Conservation (phyloP, 2,888 invertebrate genomes). For the Psococerastis gibbosa region DNA sequence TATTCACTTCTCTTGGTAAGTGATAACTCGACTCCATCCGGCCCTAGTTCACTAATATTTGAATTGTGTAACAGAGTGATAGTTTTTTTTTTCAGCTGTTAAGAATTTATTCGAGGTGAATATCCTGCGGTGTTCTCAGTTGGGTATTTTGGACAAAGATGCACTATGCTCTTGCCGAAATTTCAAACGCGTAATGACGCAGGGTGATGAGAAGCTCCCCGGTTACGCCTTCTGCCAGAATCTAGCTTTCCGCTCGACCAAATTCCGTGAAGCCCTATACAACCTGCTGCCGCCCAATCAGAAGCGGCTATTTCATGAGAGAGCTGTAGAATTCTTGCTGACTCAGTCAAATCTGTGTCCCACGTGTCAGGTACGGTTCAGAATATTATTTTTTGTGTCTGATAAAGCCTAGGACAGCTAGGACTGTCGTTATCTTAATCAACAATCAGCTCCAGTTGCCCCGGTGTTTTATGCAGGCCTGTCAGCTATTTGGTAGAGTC, state of each 20-base stretch:
- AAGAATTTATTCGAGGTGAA: conserved; percentile 21
- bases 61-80: too few relatives aligned
- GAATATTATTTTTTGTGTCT: too few relatives aligned
- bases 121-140: conserved; percentile 16
- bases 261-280: conserved; percentile 32
- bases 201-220: conserved; percentile 23
- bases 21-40: too few relatives aligned
- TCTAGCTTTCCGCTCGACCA: conserved; percentile 33
- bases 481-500: background rate
- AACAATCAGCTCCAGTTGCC: too few relatives aligned
- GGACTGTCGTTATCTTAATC: too few relatives aligned
- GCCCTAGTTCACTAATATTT: too few relatives aligned
- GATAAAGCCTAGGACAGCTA: too few relatives aligned
- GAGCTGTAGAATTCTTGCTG: conserved; percentile 25
- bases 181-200: too few relatives aligned
- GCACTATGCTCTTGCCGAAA: conserved; percentile 5
- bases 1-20: too few relatives aligned
- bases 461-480: background rate
- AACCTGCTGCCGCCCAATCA: conserved; percentile 33
- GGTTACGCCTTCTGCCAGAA: conserved; percentile 37
- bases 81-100: conserved; percentile 12
- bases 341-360: conserved; percentile 4
- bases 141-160: background rate
- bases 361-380: background rate
- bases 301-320: conserved; percentile 34